These are phyloP conservation scores for Chaetogeoica ovagalla DNA, from an alignment of 2,888 invertebrate species.

Conservation along the genomic window DNA sequence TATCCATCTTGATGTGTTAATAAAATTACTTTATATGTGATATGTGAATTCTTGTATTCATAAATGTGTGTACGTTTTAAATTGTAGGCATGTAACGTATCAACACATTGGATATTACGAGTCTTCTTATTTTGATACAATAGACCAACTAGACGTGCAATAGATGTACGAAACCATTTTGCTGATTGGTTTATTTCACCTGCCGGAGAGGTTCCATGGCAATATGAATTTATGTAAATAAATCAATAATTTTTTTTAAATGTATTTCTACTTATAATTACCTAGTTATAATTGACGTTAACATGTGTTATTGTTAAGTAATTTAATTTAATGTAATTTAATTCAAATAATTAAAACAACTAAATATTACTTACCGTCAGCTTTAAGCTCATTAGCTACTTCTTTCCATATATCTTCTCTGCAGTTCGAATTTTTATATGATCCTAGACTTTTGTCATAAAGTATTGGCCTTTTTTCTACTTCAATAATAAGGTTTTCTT, in stretches of 20 bases:
- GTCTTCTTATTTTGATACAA: background rate
- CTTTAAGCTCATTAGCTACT: background rate
- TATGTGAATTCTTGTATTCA: too few species aligned
- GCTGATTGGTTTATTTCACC: constrained; percentile 31
- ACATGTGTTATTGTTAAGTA: too few species aligned
- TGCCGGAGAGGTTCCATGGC: constrained; percentile 20
- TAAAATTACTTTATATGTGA: too few species aligned
- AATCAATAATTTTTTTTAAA: constrained; percentile 16
- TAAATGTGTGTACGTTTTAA: too few species aligned
- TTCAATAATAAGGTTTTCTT: background rate
- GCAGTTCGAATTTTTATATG: background rate
- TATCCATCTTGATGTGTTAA: too few species aligned
- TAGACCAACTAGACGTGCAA: constrained; percentile 12
- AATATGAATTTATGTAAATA: constrained; percentile 21
- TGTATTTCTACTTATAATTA: too few species aligned
- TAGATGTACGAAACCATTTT: constrained; percentile 19
- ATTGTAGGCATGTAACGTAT: too few species aligned
- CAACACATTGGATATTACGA: too few species aligned
- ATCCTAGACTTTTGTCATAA: background rate
- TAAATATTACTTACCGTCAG: background rate
- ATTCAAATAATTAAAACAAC: background rate
- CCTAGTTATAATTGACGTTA: too few species aligned
- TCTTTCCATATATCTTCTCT: background rate
- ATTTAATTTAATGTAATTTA: too few species aligned
- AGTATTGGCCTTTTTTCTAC: background rate